These are phyloP conservation scores for Leptopilina clavipes DNA, from an alignment of 1,140 invertebrate genomes.

Conservation along the genomic window DNA sequence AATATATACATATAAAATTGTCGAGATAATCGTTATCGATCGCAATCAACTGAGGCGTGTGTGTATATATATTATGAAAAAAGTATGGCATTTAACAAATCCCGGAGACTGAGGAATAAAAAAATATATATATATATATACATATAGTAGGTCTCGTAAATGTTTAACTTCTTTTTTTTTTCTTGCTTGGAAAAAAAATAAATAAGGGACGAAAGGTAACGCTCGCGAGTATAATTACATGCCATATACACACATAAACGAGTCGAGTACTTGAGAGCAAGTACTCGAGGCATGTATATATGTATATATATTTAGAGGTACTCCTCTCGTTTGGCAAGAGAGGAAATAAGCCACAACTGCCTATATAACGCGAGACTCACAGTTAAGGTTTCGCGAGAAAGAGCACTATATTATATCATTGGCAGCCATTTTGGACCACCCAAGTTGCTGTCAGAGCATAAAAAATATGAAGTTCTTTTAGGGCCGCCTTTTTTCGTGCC, in stretches of 20 bases:
- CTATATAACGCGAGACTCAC: slow-evolving; percentile 42
- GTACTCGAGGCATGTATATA: slow-evolving; percentile 27
- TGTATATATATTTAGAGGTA: slow-evolving; percentile 42
- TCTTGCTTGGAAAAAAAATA: slow-evolving; percentile 32
- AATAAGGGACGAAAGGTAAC: slow-evolving; percentile 59
- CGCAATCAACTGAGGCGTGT: not conserved
- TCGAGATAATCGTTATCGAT: slow-evolving; percentile 4
- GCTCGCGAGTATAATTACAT: slow-evolving; percentile 60
- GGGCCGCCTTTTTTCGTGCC: slow-evolving; percentile 74
- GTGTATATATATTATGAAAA: not conserved
- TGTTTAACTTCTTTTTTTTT: not conserved
- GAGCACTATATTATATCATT: slow-evolving; percentile 74
- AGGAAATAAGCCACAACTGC: slow-evolving; percentile 50
- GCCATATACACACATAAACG: slow-evolving; percentile 42
- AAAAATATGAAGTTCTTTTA: slow-evolving; percentile 77
- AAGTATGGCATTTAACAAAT: not conserved
- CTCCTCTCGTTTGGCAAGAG: slow-evolving; percentile 36
- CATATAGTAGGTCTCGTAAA: not conserved
- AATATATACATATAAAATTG: not conserved
- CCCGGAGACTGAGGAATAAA: not conserved
- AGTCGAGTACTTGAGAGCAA: slow-evolving; percentile 44
- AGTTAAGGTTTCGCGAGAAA: slow-evolving; percentile 43
- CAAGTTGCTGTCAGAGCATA: slow-evolving; percentile 74
- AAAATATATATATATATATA: not conserved
- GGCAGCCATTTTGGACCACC: slow-evolving; percentile 76